phyloP scores from a whole-genome alignment of 23 tunicate genomes.

The Styela clava region DNA sequence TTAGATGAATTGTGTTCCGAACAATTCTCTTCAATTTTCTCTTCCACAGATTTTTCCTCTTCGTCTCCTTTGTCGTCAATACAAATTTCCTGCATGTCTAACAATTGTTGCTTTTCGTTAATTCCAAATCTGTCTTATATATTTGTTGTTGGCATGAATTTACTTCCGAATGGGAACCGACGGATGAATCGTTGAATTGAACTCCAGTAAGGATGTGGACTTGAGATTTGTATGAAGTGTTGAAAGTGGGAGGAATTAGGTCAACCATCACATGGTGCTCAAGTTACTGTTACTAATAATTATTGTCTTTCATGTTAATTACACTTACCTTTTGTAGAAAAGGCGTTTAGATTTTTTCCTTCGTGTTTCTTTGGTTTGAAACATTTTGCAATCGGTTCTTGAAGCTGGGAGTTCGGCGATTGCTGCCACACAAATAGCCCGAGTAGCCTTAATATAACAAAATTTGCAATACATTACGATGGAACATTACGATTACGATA shows the following conservation, averaged over 20 bases:
- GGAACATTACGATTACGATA: too few species aligned
- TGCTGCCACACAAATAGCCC: constrained; percentile 43
- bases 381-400: constrained; percentile 8
- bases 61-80: constrained; percentile 12
- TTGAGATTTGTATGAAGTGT: too few species aligned
- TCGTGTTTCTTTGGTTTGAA: neutral
- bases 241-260: too few species aligned
- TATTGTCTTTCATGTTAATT: too few species aligned
- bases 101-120: neutral
- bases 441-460: constrained; percentile 38
- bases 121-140: neutral
- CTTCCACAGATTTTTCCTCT: constrained; percentile 7
- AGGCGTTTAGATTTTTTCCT: neutral
- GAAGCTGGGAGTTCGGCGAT: constrained; percentile 11
- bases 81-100: constrained; percentile 14
- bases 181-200: too few species aligned
- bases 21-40: constrained; percentile 18
- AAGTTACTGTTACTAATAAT: too few species aligned
- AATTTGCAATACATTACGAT: too few species aligned
- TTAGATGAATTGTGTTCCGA: constrained; percentile 20
- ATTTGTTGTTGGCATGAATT: too few species aligned
- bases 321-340: constrained; percentile 3
- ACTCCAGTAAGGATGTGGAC: too few species aligned
- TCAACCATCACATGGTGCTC: too few species aligned
- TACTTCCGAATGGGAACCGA: too few species aligned